Percentiles rank a stretch among this genome's conserved stretches.
These are phyloP conservation scores for Oppia nitens DNA, from an alignment of 1,140 invertebrate genomes.

Conservation along the genomic window DNA sequence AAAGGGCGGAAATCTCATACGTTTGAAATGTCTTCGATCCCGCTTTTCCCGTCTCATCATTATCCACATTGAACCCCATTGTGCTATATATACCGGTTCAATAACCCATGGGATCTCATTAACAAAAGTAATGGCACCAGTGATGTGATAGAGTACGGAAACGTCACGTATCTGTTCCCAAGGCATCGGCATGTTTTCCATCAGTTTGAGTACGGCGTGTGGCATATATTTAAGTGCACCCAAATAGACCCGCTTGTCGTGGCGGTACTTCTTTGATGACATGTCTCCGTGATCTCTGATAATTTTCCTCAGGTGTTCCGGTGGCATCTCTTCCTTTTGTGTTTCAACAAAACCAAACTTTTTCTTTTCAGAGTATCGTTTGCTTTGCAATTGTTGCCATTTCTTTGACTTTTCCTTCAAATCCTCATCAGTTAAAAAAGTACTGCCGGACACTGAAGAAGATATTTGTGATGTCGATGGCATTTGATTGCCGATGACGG, in stretches of 20 bases:
- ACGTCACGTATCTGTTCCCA: constrained; percentile 99
- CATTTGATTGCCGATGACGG: neutral
- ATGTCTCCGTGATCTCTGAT: constrained; percentile 99
- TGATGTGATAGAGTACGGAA: constrained; percentile 91
- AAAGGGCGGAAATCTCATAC: constrained; percentile 99
- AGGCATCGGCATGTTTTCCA: constrained; percentile 99
- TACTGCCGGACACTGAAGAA: neutral
- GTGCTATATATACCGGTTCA: constrained; percentile 96
- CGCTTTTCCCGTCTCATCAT: constrained; percentile 99
- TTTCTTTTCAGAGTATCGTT: constrained; percentile 89
- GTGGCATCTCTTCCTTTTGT: constrained; percentile 99
- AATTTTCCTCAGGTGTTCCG: constrained; percentile 96
- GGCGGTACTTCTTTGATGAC: constrained; percentile 94
- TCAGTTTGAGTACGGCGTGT: constrained; percentile 92
- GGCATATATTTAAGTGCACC: constrained; percentile 99
- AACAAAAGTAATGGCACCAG: constrained; percentile 98
- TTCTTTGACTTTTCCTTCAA: constrained; percentile 54
- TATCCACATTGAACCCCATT: constrained; percentile 99
- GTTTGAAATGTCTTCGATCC: constrained; percentile 94
- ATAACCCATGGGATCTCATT: constrained; percentile 99
- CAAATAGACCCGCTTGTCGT: constrained; percentile 96
- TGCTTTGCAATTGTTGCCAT: constrained; percentile 96
- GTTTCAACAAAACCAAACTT: constrained; percentile 98
- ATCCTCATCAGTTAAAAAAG: constrained; percentile 16
- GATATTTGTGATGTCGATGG: neutral